Evolutionary conservation across 2,797 vertebrate genomes (phyloP).

Genomic region (Tenualosa thibaudeaui): DNA sequence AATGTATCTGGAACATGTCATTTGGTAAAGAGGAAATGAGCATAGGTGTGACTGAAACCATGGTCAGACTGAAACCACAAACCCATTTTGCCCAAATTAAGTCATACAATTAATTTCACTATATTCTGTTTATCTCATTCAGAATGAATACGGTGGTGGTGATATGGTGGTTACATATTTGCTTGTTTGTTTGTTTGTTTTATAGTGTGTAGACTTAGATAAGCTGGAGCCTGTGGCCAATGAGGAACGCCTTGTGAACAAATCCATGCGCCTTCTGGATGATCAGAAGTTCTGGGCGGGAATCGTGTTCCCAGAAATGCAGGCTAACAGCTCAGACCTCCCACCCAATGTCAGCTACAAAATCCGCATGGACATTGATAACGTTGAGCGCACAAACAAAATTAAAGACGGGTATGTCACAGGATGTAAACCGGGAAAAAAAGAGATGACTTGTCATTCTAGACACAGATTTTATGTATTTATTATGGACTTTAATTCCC

Average conservation of each 20-base stretch:
- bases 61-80: background rate
- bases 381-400: constrained; percentile 97
- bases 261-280: constrained; percentile 89
- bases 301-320: constrained; percentile 88
- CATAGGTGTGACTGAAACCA: background rate
- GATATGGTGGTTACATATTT: background rate
- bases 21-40: background rate
- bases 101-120: no score
- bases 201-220: constrained; percentile 93
- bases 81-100: no score
- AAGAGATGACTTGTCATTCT: no score
- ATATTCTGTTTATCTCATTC: background rate
- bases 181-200: constrained; percentile 1
- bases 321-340: constrained; percentile 75
- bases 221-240: constrained; percentile 91
- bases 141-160: background rate
- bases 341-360: constrained; percentile 93
- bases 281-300: constrained; percentile 97
- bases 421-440: background rate
- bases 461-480: background rate
- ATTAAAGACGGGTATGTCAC: constrained; percentile 91
- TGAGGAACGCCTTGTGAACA: constrained; percentile 89
- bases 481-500: background rate
- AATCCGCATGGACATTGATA: constrained; percentile 99
- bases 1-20: background rate